These are phyloP conservation scores for Tubulanus polymorphus DNA, from an alignment of 2,888 invertebrate species.

Conservation along the genomic window DNA sequence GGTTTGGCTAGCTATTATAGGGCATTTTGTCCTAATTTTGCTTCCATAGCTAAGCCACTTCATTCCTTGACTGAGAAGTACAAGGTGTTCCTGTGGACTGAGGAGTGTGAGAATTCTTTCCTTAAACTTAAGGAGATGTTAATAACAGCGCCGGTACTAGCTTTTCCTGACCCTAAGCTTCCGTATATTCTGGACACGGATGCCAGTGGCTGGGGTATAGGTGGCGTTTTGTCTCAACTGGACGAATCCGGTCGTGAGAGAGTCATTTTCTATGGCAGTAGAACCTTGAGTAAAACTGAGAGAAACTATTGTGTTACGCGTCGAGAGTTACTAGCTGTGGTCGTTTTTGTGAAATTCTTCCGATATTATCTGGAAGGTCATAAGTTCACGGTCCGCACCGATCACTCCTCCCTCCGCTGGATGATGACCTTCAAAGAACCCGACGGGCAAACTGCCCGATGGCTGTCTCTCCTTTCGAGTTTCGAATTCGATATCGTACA, in stretches of 20 bases:
- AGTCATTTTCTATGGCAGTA: constrained; percentile 13
- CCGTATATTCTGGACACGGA: constrained; percentile 12
- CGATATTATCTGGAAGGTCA: too few relatives aligned
- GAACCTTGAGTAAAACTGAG: constrained; percentile 4
- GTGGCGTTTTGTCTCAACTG: constrained; percentile 13
- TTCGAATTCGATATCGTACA: too few relatives aligned
- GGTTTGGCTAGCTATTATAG: not conserved
- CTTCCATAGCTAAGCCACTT: constrained; percentile 20
- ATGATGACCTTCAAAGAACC: too few relatives aligned
- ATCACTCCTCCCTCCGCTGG: too few relatives aligned
- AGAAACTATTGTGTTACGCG: constrained; percentile 12
- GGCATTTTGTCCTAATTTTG: constrained; percentile 18
- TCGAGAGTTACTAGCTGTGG: constrained; percentile 17
- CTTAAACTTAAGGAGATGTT: constrained; percentile 8
- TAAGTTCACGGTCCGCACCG: too few relatives aligned
- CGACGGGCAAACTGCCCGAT: too few relatives aligned
- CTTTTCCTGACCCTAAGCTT: constrained; percentile 6
- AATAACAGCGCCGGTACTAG: constrained; percentile 10
- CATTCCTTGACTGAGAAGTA: constrained; percentile 13
- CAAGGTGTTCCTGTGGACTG: constrained; percentile 16
- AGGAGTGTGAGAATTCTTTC: constrained; percentile 13
- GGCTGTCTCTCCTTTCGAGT: too few relatives aligned
- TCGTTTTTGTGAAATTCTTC: too few relatives aligned
- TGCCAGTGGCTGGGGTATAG: constrained; percentile 10
- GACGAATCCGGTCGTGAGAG: constrained; percentile 11